phyloP scores from a whole-genome alignment of 2,888 invertebrate species.

The Pyrgus malvae region DNA sequence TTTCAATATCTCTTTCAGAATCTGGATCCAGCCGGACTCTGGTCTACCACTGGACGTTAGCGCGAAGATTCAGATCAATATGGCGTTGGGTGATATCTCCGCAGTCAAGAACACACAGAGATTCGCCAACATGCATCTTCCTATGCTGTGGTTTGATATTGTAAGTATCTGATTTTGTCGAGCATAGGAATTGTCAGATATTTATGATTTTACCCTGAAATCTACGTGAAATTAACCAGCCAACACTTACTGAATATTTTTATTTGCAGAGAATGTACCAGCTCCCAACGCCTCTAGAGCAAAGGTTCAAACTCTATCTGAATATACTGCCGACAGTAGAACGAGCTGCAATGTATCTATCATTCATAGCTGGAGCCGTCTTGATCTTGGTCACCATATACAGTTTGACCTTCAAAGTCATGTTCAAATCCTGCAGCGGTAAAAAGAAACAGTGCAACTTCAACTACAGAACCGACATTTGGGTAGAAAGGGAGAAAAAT shows the following conservation, averaged over 20 bases:
- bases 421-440: conserved; percentile 60
- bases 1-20: conserved; percentile 71
- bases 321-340: conserved; percentile 86
- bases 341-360: conserved; percentile 77
- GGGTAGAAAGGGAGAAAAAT: conserved; percentile 44
- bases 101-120: conserved; percentile 84
- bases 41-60: conserved; percentile 90
- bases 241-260: too few species aligned
- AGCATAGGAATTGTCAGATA: too few species aligned
- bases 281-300: conserved; percentile 83
- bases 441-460: conserved; percentile 46
- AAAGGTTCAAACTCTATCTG: conserved; percentile 87
- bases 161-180: conserved; percentile 81
- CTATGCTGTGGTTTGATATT: conserved; percentile 94
- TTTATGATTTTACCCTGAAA: not conserved
- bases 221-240: too few species aligned
- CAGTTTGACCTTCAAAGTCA: conserved; percentile 68
- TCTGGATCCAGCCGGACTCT: conserved; percentile 90
- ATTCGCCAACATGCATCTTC: conserved; percentile 88
- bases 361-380: conserved; percentile 74
- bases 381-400: conserved; percentile 76
- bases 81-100: conserved; percentile 88
- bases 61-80: conserved; percentile 92
- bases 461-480: conserved; percentile 45
- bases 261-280: conserved; percentile 86